Evolutionary conservation across 2,797 vertebrate species (phyloP).

Genomic region (Falco columbarius): DNA sequence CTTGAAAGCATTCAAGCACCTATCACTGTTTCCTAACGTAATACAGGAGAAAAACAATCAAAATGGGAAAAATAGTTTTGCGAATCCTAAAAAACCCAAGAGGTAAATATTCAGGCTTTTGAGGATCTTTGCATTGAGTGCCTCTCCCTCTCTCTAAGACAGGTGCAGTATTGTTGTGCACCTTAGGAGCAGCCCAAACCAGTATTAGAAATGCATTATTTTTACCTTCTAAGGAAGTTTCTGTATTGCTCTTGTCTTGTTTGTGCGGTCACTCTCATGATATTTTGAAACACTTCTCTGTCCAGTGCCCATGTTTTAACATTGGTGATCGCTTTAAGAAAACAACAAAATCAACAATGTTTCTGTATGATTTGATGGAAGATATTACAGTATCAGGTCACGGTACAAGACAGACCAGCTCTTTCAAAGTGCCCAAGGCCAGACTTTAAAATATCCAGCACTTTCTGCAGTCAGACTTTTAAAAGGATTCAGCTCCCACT

Average conservation of each 20-base stretch:
- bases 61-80: neutral
- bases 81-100: neutral
- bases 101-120: neutral
- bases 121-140: neutral
- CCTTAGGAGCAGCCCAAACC: neutral
- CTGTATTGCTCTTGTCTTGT: constrained; percentile 89
- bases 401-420: neutral
- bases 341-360: neutral
- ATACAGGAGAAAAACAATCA: neutral
- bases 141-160: neutral
- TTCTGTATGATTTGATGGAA: neutral
- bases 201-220: neutral
- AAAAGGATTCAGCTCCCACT: neutral
- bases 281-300: constrained; percentile 94
- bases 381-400: neutral
- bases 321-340: constrained; percentile 83
- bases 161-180: neutral
- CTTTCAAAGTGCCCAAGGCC: neutral
- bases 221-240: constrained; percentile 90
- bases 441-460: neutral
- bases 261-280: constrained; percentile 93
- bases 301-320: constrained; percentile 92
- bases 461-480: neutral
- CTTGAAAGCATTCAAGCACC: neutral
- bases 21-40: neutral